Evolutionary conservation across 2,888 invertebrate species (phyloP).

Genomic region (Sinodicranocentrus sp.): DNA sequence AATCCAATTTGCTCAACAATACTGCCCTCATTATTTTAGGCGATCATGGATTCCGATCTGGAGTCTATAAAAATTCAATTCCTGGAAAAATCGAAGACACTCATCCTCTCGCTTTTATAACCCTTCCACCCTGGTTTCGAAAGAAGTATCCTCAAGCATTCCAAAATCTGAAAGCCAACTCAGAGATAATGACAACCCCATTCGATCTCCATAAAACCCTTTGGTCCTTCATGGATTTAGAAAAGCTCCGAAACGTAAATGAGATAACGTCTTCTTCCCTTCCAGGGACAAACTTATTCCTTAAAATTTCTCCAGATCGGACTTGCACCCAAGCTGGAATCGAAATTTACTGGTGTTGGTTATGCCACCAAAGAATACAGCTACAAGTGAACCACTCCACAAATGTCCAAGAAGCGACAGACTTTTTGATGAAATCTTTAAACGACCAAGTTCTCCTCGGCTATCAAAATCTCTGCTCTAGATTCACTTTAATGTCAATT

Average conservation of each 20-base stretch:
- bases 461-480: too few species aligned
- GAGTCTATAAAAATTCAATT: slow-evolving; percentile 84
- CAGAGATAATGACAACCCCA: slow-evolving; percentile 84
- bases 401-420: too few species aligned
- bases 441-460: too few species aligned
- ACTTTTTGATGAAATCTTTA: too few species aligned
- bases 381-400: too few species aligned
- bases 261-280: too few species aligned
- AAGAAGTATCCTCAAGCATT: slow-evolving; percentile 79
- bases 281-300: slow-evolving; percentile 22
- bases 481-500: too few species aligned
- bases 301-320: neutral
- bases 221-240: slow-evolving; percentile 81
- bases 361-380: slow-evolving; percentile 8
- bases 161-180: slow-evolving; percentile 81
- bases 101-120: slow-evolving; percentile 87
- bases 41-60: slow-evolving; percentile 28
- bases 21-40: slow-evolving; percentile 28
- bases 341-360: neutral
- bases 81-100: slow-evolving; percentile 90
- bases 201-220: slow-evolving; percentile 91
- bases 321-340: slow-evolving; percentile 26
- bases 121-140: slow-evolving; percentile 84
- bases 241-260: too few species aligned
- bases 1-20: neutral